Percentiles rank a stretch among this genome's conserved stretches.
phyloP scores from a whole-genome alignment of 1,140 invertebrate species.

The Asbolus verrucosus region DNA sequence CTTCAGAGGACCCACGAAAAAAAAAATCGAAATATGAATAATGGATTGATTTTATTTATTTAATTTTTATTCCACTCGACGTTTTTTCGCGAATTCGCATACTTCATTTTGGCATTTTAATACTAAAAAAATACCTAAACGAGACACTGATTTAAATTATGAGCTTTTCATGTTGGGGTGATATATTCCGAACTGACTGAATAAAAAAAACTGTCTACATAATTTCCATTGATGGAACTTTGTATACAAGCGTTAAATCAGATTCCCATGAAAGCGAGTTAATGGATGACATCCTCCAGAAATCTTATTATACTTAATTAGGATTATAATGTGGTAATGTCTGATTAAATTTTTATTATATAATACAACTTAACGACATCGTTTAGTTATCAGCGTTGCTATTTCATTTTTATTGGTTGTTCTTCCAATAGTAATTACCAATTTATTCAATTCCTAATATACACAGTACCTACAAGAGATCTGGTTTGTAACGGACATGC shows the following conservation, averaged over 20 bases:
- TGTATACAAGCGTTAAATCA: background rate
- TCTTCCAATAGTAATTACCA: no score
- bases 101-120: constrained; percentile 11
- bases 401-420: no score
- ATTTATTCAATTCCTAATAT: no score
- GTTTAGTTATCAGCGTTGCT: no score
- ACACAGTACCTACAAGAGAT: no score
- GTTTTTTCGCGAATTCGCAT: constrained; percentile 2
- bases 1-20: background rate
- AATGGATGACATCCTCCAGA: background rate
- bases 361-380: no score
- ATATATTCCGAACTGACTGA: constrained; percentile 1
- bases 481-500: no score
- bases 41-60: background rate
- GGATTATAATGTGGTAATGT: background rate
- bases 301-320: background rate
- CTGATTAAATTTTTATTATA: background rate
- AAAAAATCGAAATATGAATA: background rate
- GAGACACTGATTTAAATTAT: background rate
- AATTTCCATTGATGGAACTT: background rate
- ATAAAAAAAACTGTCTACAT: no score
- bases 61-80: background rate
- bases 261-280: background rate
- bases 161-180: background rate
- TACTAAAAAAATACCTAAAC: constrained; percentile 1